Base-by-base conservation (phyloP, 1,140 invertebrate species). In the Trypoxylus dichotomus region DNA sequence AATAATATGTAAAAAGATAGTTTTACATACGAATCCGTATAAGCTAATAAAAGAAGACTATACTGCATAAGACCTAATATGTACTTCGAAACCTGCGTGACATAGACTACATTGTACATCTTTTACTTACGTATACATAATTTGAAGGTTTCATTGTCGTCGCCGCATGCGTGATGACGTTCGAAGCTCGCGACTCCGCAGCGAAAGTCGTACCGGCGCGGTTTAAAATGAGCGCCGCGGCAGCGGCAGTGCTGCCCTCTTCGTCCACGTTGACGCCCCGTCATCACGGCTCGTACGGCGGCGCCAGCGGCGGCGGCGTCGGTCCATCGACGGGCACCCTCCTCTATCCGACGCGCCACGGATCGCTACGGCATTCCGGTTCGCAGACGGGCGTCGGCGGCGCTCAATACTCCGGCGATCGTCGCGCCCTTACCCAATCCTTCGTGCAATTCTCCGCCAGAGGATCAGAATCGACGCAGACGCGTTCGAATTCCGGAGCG, bases 151-250 rank as follows among this genome's bases (percentile, higher is more conserved):
- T 97, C 83, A 96, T 97, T 76, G 94, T 97, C 3, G 95, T 97
- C 1, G 95, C 96, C 6, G 95, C 95, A 0, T 97, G 95, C 81
- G 96, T 97, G n/a, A 96, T 97, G 94, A 97, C 95, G 0, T 97
- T 97, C 82, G 95, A 97, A 84, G 94, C 95, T 0, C 88, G 95
- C 0, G 95, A 96, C 85, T 95, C 93, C 58, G 94, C 94, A 0
- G 94, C 94, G 0, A 96, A 96, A 85, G 94, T 96, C 13, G 94
- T 95, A 11, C 94, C 94, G 1, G 93, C 94, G 0, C 88, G 93
- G 32, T 90, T 93, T 32, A 91, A 92, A 43, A 87, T 90, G 76
- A 88, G 89, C n/a, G 89, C 88, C 1, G 86, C 88, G 27, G 79
- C 80, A 54, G 82, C 81, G 15, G 79, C 58, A 25, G 63, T 25